Evolutionary conservation across 2,797 vertebrate genomes (phyloP), one percentile per base, ranked within the genome.

Genomic region (Leucoraja ocellata): DNA sequence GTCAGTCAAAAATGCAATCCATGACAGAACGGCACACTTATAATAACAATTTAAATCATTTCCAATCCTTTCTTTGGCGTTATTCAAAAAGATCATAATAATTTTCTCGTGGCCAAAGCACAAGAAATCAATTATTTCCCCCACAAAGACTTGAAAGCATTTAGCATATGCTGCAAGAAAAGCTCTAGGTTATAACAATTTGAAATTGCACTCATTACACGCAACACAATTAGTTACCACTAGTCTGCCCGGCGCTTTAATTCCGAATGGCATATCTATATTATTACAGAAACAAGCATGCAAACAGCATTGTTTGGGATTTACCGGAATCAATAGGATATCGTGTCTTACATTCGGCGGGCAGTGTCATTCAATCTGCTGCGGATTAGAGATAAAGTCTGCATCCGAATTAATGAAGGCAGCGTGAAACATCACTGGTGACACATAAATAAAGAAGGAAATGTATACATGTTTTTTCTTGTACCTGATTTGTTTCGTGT

Each of bases 91-190:
- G 98, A 99, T 99, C 98, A 99, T 99, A 99, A 99, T 99, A 99
- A 99, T 99, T 99, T 99, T 98, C 98, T 98, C 98, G 98, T 98
- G 98, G 98, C 98, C 98, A 99, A 97, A 99, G 99, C 99, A 99
- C 98, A 99, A 99, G 99, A 99, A 99, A 99, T 99, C 99, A 99
- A 99, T 99, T 99, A 99, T 99, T 99, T 99, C 98, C 98, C 58
- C 98, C 98, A 99, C 99, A 99, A 99, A 99, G 99, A 99, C 99
- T 99, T 99, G 98, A 99, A 99, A 99, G 99, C 99, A 99, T 98
- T 99, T 99, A 99, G 98, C 97, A 97, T 97, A 94, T 98, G 96
- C 98, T 97, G 98, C 97, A 97, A 98, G 97, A 98, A 98, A 98
- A 98, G 98, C 98, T 98, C 98, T 98, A 98, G 98, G 98, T 99